A percentile compares a stretch with the other conserved stretches of the same genome.
Conservation (phyloP, 53 echinoderm and acorn worm genomes). For the Patiria pectinifera region DNA sequence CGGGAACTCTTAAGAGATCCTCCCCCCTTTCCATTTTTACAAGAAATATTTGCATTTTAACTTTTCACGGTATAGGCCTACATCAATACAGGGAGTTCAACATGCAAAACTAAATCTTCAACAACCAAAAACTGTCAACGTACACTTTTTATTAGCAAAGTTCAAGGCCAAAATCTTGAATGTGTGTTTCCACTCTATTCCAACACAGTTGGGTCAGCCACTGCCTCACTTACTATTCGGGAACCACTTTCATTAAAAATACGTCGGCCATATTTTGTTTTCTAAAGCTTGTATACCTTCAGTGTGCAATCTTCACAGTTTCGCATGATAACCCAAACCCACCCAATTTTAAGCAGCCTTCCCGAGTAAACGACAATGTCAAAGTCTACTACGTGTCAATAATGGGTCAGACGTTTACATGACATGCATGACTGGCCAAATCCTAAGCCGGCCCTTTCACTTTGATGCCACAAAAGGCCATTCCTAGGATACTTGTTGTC, state of each 20-base stretch:
- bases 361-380: neutral
- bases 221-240: neutral
- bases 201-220: neutral
- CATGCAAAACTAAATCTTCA: too few relatives aligned
- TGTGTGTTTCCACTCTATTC: too few relatives aligned
- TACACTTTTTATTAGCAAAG: too few relatives aligned
- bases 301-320: neutral
- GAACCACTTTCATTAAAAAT: neutral
- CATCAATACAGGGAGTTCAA: too few relatives aligned
- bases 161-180: too few relatives aligned
- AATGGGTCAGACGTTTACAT: constrained; percentile 43
- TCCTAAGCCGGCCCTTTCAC: constrained; percentile 19
- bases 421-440: constrained; percentile 28
- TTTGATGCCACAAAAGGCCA: neutral
- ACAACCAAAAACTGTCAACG: too few relatives aligned
- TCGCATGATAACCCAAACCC: neutral
- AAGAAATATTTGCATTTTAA: neutral
- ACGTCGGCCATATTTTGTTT: neutral
- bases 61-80: too few relatives aligned
- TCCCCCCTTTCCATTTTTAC: neutral
- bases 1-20: too few relatives aligned
- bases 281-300: neutral
- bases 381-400: constrained; percentile 21
- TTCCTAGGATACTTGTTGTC: constrained; percentile 4
- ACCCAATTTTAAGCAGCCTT: neutral